These are phyloP conservation scores for Apoda limacodes DNA, from an alignment of 2,888 invertebrate genomes.

Conservation along the genomic window DNA sequence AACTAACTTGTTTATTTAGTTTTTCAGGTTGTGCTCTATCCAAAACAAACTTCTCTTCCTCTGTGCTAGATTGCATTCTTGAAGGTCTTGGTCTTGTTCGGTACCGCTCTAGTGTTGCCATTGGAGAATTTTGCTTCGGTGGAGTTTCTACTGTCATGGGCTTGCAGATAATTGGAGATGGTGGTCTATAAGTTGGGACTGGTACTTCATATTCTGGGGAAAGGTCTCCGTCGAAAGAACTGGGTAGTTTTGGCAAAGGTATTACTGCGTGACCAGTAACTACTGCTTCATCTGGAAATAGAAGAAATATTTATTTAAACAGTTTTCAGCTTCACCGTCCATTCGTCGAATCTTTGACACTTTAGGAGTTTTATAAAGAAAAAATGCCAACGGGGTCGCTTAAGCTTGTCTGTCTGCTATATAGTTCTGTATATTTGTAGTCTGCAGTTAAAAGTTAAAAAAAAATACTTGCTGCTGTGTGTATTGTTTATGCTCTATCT, in stretches of 20 bases:
- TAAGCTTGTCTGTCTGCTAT: no score
- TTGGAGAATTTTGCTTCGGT: constrained; percentile 39
- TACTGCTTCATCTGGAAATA: constrained; percentile 67
- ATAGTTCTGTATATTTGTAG: no score
- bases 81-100: constrained; percentile 50
- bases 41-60: constrained; percentile 79
- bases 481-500: no score
- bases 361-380: no score
- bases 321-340: no score
- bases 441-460: no score
- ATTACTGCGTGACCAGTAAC: constrained; percentile 74
- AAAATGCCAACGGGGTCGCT: no score
- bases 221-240: constrained; percentile 52
- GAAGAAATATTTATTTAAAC: not conserved
- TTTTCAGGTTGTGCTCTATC: constrained; percentile 73
- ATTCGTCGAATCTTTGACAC: no score
- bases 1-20: constrained; percentile 56
- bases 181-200: constrained; percentile 39
- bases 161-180: constrained; percentile 45
- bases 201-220: constrained; percentile 48
- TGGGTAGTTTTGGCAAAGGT: constrained; percentile 73
- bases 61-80: constrained; percentile 43
- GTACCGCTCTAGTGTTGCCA: constrained; percentile 61
- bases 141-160: constrained; percentile 27
- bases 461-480: no score